These are phyloP conservation scores for Branchinecta lindahli DNA, from an alignment of 1,140 invertebrate genomes.

Conservation along the genomic window DNA sequence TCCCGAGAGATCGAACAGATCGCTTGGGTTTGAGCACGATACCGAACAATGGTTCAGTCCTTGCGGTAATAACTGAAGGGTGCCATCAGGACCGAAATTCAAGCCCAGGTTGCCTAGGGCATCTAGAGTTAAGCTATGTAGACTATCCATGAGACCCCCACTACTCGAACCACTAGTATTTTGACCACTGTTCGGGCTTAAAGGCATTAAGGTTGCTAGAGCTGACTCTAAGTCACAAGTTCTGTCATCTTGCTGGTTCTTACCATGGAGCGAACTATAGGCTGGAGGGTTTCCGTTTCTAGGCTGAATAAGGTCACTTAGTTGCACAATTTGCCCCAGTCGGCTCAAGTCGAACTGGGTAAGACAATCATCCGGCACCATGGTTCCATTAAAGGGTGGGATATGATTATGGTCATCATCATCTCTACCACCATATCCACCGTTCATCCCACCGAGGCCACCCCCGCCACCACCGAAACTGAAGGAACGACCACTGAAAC, in stretches of 20 bases:
- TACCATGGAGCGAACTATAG: constrained; percentile 7
- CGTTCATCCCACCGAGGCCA: constrained; percentile 15
- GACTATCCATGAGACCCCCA: not conserved
- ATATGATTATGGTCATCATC: constrained; percentile 43
- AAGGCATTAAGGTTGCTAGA: constrained; percentile 11
- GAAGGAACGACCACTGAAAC: constrained; percentile 48
- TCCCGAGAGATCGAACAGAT: not conserved
- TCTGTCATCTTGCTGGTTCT: constrained; percentile 14
- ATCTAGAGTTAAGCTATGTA: constrained; percentile 6
- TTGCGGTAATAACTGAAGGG: not conserved
- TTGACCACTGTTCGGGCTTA: constrained; percentile 13
- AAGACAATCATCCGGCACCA: constrained; percentile 43
- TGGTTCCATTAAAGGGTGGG: constrained; percentile 38
- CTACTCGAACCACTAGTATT: not conserved
- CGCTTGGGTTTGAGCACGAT: not conserved
- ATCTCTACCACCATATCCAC: constrained; percentile 19
- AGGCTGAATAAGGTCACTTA: constrained; percentile 17
- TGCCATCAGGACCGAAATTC: not conserved
- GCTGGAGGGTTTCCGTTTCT: constrained; percentile 14
- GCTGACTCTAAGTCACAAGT: constrained; percentile 7
- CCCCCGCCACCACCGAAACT: constrained; percentile 15
- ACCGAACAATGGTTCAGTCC: not conserved
- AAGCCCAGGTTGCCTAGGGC: not conserved
- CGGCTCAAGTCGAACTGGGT: constrained; percentile 43
- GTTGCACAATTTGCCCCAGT: constrained; percentile 42